Evolutionary conservation across 2,113 vertebrate genomes (phyloP), one percentile per base, ranked within the genome.

Genomic region (Cairina moschata): DNA sequence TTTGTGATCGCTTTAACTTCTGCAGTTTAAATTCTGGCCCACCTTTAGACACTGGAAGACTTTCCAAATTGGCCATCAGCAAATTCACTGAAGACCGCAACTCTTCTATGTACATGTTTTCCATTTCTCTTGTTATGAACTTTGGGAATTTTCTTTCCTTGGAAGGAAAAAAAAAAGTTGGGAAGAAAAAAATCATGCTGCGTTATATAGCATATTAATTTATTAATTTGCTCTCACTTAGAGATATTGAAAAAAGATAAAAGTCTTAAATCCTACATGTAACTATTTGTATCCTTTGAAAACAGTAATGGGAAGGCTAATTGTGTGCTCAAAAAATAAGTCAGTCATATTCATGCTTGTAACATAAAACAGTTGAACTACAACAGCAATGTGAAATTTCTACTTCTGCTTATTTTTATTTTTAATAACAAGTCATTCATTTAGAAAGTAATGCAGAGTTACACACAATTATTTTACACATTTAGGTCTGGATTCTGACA

Each of bases 51-150:
- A 99, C 99, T 5, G 99, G 99, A 80, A 99, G 99, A 95, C 99
- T 99, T 98, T 99, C 99, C 97, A 99, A 97, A 97, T 99, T 99
- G 50, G 99, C 99, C 99, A 99, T 99, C 38, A 99, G 98, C 86
- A 99, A 98, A 97, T 99, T 99, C 93, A 99, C 98, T 0, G 99
- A 99, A 14, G 99, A 99, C 13, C 98, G 97, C 88, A 99, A 78
- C 97, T 99, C 99, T 97, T 99, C 99, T 83, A 99, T 98, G 44
- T 98, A 99, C 97, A 99, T 98, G 36, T 28, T 97, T 95, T 99
- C 99, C 99, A 99, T 99, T 96, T 99, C 99, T 73, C 98, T 98
- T 16, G 99, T 97, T 85, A 98, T 55, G 28, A 99, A 99, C 97
- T 96, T 97, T 2, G 99, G 99, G 78, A 98, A 98, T 96, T 98